phyloP scores from a whole-genome alignment of 1,140 invertebrate genomes.

The Centruroides vittatus region DNA sequence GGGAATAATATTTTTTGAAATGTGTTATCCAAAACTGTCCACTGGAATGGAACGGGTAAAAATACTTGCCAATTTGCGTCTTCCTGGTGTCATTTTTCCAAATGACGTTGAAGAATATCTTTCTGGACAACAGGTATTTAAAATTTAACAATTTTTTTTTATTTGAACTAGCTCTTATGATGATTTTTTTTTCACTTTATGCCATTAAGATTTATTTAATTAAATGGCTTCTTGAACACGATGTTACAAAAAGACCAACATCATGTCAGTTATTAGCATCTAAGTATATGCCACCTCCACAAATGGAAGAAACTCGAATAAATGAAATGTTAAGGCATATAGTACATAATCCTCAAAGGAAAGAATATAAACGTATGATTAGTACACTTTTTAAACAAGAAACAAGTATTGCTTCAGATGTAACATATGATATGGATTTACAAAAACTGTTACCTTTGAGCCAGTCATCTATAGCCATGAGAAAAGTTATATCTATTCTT shows the following conservation, averaged over 20 bases:
- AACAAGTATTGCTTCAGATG: conserved; percentile 47
- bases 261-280: conserved; percentile 66
- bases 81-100: conserved; percentile 49
- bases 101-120: conserved; percentile 38
- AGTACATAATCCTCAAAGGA: conserved; percentile 59
- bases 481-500: conserved; percentile 30
- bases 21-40: conserved; percentile 66
- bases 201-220: conserved; percentile 27
- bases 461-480: conserved; percentile 10
- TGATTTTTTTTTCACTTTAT: too few species aligned
- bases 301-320: conserved; percentile 61
- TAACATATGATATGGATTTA: conserved; percentile 53
- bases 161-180: too few species aligned
- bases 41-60: conserved; percentile 81
- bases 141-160: too few species aligned
- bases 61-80: conserved; percentile 52
- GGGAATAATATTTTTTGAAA: conserved; percentile 87
- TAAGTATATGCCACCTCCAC: conserved; percentile 56
- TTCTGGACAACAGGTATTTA: conserved; percentile 27
- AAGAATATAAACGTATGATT: conserved; percentile 62
- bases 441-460: conserved; percentile 13
- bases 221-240: conserved; percentile 69
- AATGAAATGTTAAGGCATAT: conserved; percentile 60
- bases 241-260: conserved; percentile 62
- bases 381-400: conserved; percentile 37